A percentile compares a stretch with the other conserved stretches of the same genome.
phyloP scores from a whole-genome alignment of 2,888 invertebrate genomes.

The Patella depressa region DNA sequence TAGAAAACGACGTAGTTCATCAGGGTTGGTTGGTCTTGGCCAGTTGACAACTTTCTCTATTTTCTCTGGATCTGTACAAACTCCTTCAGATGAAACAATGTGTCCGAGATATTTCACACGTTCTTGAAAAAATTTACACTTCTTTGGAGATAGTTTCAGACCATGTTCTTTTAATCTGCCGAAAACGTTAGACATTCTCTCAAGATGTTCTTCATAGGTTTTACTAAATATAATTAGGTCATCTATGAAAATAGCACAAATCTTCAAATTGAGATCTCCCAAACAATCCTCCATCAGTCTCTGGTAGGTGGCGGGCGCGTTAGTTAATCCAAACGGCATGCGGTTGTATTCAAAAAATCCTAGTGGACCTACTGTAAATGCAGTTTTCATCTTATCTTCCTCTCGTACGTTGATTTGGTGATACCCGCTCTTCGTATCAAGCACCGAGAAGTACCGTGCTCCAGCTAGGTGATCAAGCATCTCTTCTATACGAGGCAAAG shows the following conservation, averaged over 20 bases:
- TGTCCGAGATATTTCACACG: no score
- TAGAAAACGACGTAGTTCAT: no score
- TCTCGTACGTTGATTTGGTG: no score
- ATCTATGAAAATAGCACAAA: slow-evolving; percentile 1
- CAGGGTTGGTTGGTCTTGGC: no score
- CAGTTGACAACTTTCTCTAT: no score
- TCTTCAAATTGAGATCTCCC: not conserved
- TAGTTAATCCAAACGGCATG: not conserved
- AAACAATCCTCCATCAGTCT: not conserved
- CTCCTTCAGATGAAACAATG: no score
- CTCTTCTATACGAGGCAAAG: no score
- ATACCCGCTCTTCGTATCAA: not conserved
- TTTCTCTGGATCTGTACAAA: no score
- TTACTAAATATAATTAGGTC: not conserved
- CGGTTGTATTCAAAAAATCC: not conserved
- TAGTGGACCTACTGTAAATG: not conserved
- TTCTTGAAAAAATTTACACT: no score
- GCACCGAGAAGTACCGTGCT: not conserved
- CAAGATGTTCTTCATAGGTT: not conserved
- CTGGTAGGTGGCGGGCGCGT: not conserved
- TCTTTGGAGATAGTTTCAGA: no score
- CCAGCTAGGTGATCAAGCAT: not conserved
- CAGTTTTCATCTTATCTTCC: not conserved
- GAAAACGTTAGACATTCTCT: not conserved
- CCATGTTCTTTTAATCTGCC: not conserved